Percentiles rank a stretch among this genome's conserved stretches.
Conservation (phyloP, 2,113 vertebrate species). For the Suncus etruscus region DNA sequence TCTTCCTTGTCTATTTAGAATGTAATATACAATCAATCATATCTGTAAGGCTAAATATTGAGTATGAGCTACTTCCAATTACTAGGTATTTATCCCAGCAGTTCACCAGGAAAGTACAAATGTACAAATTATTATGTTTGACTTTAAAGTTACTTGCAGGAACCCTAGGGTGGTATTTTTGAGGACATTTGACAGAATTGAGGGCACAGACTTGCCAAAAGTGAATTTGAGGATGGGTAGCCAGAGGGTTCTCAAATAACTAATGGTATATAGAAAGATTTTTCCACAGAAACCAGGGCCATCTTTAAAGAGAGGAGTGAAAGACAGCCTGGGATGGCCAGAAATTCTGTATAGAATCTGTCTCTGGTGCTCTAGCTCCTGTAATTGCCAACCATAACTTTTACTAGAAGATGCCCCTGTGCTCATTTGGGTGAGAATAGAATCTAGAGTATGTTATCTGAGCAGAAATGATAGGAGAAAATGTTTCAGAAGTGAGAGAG, state of each 20-base stretch:
- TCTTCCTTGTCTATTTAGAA: background rate
- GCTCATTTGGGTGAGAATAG: background rate
- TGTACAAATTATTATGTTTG: background rate
- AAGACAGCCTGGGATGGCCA: background rate
- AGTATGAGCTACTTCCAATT: background rate
- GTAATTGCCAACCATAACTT: background rate
- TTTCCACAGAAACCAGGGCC: background rate
- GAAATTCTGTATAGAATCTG: background rate
- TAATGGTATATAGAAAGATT: background rate
- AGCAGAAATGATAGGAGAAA: background rate
- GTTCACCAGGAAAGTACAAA: conserved; percentile 15
- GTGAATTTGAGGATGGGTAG: background rate
- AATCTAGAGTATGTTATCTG: background rate
- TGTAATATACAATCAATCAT: background rate
- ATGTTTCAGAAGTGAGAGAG: background rate
- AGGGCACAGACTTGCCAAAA: background rate
- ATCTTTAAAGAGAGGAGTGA: background rate
- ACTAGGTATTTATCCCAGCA: background rate
- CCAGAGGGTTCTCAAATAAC: background rate
- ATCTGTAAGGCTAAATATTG: background rate
- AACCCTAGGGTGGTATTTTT: conserved; percentile 1
- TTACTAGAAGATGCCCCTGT: background rate
- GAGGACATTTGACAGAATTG: background rate
- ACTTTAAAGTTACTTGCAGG: background rate
- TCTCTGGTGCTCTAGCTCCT: background rate